Evolutionary conservation across 2,113 vertebrate species (phyloP), one percentile per base, ranked within the genome.

Genomic region (Sapayoa aenigma): DNA sequence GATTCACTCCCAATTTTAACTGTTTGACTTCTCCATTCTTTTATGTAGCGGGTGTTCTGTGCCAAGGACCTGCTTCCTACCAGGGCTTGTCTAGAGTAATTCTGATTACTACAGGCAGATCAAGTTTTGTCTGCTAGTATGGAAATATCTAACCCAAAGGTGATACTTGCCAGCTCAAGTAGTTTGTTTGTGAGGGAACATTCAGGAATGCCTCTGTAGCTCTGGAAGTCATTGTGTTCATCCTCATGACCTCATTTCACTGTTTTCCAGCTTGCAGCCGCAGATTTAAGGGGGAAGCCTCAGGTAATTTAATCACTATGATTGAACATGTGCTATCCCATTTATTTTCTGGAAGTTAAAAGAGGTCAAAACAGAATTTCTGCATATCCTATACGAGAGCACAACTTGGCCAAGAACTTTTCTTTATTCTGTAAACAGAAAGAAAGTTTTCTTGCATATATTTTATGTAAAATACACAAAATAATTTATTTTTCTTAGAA

Each of bases 301-400:
- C 87, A 92, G 95, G 93, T 96, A 95, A 95, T 91, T 46, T 42
- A 93, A 90, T 90, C 53, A 88, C 50, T 95, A 95, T 90, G 63
- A 91, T 83, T 94, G 92, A 94, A 88, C 90, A 93, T 90, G 75
- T 95, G 83, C 90, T 94, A 75, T 88, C 72, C 94, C 88, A 85
- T 90, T 94, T 95, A 74, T 95, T 93, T 96, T 92, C 72, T 92
- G 85, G 50, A 88, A 88, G 41, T 94, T 92, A 71, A 86, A 94
- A 92, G 73, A 95, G 88, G 85, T 95, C 92, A 86, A 87, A 95
- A 25, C 6, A 68, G 53, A 92, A 80, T 88, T 90, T 96, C 55
- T 80, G 16, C 27, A n/a, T 77, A 42, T 94, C 71, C 23, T 88
- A 4, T 62, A 37, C 22, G 85, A 75, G 55, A 80, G 13, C 35